Percentiles rank a stretch among this genome's conserved stretches.
Evolutionary conservation across 2,888 invertebrate species (phyloP).

Genomic region (Napeogenes inachia): DNA sequence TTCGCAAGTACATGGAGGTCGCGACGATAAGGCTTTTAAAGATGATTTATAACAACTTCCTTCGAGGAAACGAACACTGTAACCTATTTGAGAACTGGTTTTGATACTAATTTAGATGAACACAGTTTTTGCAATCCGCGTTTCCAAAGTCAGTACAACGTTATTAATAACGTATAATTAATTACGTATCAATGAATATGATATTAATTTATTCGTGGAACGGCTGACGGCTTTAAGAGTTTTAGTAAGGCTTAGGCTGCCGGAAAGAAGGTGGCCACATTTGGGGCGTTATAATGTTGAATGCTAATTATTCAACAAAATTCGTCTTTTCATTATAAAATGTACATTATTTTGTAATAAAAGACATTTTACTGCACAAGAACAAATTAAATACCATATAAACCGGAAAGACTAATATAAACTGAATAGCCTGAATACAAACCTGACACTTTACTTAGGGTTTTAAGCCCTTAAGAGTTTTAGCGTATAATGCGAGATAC

Average conservation of each 20-base stretch:
- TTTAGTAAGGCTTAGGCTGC: constrained; percentile 10
- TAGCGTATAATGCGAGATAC: constrained; percentile 32
- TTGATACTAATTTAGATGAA: constrained; percentile 15
- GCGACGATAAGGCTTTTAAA: constrained; percentile 49
- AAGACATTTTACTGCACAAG: no score
- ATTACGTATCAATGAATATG: constrained; percentile 23
- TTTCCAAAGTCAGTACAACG: constrained; percentile 13
- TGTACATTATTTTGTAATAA: no score
- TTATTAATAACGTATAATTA: constrained; percentile 17
- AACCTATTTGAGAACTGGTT: constrained; percentile 26
- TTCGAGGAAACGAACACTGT: constrained; percentile 45
- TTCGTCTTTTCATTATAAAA: no score
- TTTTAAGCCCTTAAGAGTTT: constrained; percentile 36
- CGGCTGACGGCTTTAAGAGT: constrained; percentile 19
- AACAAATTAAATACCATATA: not conserved
- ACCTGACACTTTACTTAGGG: constrained; percentile 30
- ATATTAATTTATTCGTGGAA: constrained; percentile 21
- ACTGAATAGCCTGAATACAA: constrained; percentile 20
- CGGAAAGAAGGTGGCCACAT: constrained; percentile 14
- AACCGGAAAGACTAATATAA: constrained; percentile 3
- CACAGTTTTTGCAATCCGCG: constrained; percentile 10
- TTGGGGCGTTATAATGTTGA: not conserved
- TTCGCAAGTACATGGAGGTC: constrained; percentile 50
- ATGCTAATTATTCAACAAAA: no score
- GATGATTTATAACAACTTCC: constrained; percentile 67